A percentile compares a stretch with the other conserved stretches of the same genome.
Conservation (phyloP, 2,888 invertebrate genomes). For the Lycia hirtaria region DNA sequence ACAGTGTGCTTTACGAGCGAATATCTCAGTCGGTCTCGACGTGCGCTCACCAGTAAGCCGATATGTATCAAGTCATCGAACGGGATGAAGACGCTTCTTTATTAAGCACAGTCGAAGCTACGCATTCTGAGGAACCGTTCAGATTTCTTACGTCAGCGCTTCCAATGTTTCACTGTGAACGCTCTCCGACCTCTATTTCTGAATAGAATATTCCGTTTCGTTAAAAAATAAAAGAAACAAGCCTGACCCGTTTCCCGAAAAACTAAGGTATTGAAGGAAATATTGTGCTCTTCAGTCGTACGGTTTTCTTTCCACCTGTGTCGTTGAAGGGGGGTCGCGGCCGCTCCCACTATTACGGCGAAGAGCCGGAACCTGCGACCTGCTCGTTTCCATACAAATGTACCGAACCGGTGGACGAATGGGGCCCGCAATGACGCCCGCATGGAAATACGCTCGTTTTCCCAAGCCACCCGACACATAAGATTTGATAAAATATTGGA, state of each 20-base stretch:
- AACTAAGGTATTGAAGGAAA: conserved; percentile 4
- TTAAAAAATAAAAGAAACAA: neutral
- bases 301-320: conserved; percentile 15
- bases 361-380: conserved; percentile 15
- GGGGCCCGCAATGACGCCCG: conserved; percentile 26
- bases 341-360: conserved; percentile 4
- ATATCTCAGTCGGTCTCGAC: conserved; percentile 4
- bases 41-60: conserved; percentile 2
- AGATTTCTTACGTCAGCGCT: neutral
- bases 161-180: neutral
- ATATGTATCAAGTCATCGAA: conserved; percentile 1
- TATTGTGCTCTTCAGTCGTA: neutral
- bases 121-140: neutral
- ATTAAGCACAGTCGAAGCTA: conserved; percentile 4
- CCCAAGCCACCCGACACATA: conserved; percentile 9
- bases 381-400: conserved; percentile 40
- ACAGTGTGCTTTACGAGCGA: conserved; percentile 2
- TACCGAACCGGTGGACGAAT: conserved; percentile 27
- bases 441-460: conserved; percentile 32
- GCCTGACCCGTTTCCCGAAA: neutral
- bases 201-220: neutral
- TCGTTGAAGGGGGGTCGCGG: conserved; percentile 12
- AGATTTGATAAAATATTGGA: conserved; percentile 28
- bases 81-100: conserved; percentile 7
- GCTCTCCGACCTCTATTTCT: neutral